phyloP scores from a whole-genome alignment of 1,140 invertebrate genomes.

The Watersipora subatra region DNA sequence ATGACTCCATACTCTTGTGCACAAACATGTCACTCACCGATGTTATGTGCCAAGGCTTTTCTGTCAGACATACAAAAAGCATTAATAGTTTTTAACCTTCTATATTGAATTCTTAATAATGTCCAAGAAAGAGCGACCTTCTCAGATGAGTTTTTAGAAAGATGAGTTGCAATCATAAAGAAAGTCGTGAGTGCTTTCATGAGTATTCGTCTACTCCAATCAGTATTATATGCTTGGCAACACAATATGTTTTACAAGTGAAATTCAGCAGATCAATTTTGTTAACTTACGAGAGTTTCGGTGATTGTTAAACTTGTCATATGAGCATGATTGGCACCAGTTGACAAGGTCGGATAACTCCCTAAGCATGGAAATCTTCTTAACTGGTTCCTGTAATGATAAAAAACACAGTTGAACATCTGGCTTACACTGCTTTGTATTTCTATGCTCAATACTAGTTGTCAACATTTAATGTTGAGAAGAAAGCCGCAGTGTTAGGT shows the following conservation, averaged over 20 bases:
- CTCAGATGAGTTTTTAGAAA: no score
- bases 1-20: slow-evolving; percentile 35
- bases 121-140: not conserved
- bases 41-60: slow-evolving; percentile 38
- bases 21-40: slow-evolving; percentile 42
- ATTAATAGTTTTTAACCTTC: not conserved
- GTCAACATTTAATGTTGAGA: no score
- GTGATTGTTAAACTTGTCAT: slow-evolving; percentile 32
- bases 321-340: slow-evolving; percentile 30
- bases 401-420: not conserved
- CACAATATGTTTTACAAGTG: no score
- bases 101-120: not conserved
- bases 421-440: no score
- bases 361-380: slow-evolving; percentile 30
- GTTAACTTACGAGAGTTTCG: slow-evolving; percentile 29
- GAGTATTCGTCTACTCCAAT: no score
- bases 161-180: no score
- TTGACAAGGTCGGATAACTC: slow-evolving; percentile 34
- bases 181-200: no score
- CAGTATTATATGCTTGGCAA: no score
- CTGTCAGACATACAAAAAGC: slow-evolving; percentile 18
- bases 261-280: no score
- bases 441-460: no score
- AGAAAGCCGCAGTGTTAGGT: no score
- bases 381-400: slow-evolving; percentile 11